Base-by-base conservation (phyloP, 2,113 vertebrate genomes). In the Aspiorhynchus laticeps region DNA sequence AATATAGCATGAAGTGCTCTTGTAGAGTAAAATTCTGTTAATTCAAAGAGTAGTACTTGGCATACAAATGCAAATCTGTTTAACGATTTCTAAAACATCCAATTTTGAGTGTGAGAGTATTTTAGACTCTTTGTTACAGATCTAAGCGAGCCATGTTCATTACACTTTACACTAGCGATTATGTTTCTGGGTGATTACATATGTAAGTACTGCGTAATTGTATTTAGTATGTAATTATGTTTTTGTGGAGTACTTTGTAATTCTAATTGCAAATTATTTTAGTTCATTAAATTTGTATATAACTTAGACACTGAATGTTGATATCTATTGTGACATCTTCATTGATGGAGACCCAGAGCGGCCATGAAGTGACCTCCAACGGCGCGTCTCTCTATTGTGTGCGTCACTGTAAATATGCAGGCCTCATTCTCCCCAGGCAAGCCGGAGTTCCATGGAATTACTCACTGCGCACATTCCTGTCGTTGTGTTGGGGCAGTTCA, bases 391-490 rank as follows among this genome's bases (percentile, higher is more conserved):
- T 85, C 86, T 65, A 79, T 85, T 78, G 71, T 88, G 7, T 74
- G 8, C 59, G 48, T 74, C 67, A 26, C 48, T 74, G 82, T 84
- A 84, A 74, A 84, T 41, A 59, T 74, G 19, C 19, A 89, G 88
- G 87, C 88, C 86, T 76, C 28, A 33, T 80, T 78, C 26, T 89
- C 85, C 12, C 85, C 77, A 75, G 88, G 33, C 43, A 79, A 84
- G 63, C 65, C 31, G 74, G 83, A 88, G 80, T 88, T 91, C 86
- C 83, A 51, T 43, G 38, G 91, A 90, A 87, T 92, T 87, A 88
- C 84, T 75, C 69, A 53, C 87, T 87, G 89, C 78, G 41, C 89
- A 90, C 90, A 88, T 91, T 93, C 90, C 89, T 87, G 79, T 53
- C 73, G 77, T 86, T 86, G 10, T 63, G 67, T 59, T 38, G 28